Base-by-base conservation (phyloP, 2,113 vertebrate species). In the Smithornis capensis region DNA sequence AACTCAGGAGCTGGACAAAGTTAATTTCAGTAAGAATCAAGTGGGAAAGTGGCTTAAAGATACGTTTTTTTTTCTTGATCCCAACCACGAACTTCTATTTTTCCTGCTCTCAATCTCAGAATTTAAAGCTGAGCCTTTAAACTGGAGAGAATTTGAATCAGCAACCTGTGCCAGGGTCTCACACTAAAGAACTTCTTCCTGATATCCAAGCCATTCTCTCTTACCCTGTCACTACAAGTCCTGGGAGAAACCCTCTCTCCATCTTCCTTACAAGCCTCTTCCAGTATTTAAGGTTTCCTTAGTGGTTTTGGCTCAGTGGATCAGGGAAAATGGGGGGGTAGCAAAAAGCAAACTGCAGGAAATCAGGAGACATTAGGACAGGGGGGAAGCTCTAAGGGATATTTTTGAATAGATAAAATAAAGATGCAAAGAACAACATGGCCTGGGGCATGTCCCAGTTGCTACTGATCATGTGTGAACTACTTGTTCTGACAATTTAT, bases 1-100 rank as follows among this genome's bases (percentile, higher is more conserved):
- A 89, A 63, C 29, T 50, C 14, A 7, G 63, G 91, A 95, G 37
- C 67, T 90, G 89, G 71, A 53, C 76, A 94, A 96, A 88, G 47
- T 52, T 88, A 78, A 83, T 77, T 89, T 52, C 93, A 95, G 63
- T 90, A 92, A 68, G 79, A 83, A 68, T 40, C 35, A 60, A 55
- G 33, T 90, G 65, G 22, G 21, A 76, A 83, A 44, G 59, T 80
- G 40, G 37, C 12, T 83, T 92, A 67, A 88, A 86, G 68, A 77
- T 23, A 49, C 7, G 3, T 38, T 76, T 69, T 63, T 82, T 74
- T 76, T 6, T 64, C 59, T 77, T 77, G 22, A 62, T 89, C 59
- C 65, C 28, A 60, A 76, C 71, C 55, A 73, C 5, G 18, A 62
- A 81, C 23, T 9, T 92, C 25, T 90, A 6, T 65, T 94, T 83